phyloP scores from a whole-genome alignment of 1,140 invertebrate genomes.

The Mamestra configurata region DNA sequence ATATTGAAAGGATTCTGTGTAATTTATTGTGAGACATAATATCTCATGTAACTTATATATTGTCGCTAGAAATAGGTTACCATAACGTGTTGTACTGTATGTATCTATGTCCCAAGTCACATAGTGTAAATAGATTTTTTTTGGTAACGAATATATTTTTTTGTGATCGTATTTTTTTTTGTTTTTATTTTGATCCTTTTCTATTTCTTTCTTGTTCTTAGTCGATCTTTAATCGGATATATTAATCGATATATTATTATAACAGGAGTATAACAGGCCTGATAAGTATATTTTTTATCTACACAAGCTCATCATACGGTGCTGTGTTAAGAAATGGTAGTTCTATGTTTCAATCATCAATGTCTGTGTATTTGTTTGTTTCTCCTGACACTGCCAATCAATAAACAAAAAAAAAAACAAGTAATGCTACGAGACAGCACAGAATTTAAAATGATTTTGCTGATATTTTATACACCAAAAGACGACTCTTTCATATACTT shows the following conservation, averaged over 20 bases:
- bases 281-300: conserved; percentile 9
- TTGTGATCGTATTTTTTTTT: conserved; percentile 70
- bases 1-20: conserved; percentile 50
- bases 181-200: conserved; percentile 64
- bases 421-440: background rate
- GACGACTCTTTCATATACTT: background rate
- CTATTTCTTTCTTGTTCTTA: conserved; percentile 42
- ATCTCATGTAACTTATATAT: conserved; percentile 51
- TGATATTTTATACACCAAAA: conserved; percentile 2
- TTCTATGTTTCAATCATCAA: conserved; percentile 20
- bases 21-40: conserved; percentile 57
- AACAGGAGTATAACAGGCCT: conserved; percentile 36
- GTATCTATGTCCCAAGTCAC: conserved; percentile 69
- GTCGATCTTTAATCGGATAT: conserved; percentile 31
- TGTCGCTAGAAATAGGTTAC: conserved; percentile 68
- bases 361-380: background rate
- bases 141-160: conserved; percentile 75
- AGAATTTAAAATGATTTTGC: background rate
- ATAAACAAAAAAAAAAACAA: background rate
- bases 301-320: conserved; percentile 35
- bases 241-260: conserved; percentile 39
- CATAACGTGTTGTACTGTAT: conserved; percentile 58
- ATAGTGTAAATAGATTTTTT: conserved; percentile 71
- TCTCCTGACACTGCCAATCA: conserved; percentile 18
- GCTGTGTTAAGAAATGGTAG: conserved; percentile 29